Percentiles rank a stretch among this genome's conserved stretches.
phyloP scores from a whole-genome alignment of 1,140 invertebrate species.

The Drosophila auraria region DNA sequence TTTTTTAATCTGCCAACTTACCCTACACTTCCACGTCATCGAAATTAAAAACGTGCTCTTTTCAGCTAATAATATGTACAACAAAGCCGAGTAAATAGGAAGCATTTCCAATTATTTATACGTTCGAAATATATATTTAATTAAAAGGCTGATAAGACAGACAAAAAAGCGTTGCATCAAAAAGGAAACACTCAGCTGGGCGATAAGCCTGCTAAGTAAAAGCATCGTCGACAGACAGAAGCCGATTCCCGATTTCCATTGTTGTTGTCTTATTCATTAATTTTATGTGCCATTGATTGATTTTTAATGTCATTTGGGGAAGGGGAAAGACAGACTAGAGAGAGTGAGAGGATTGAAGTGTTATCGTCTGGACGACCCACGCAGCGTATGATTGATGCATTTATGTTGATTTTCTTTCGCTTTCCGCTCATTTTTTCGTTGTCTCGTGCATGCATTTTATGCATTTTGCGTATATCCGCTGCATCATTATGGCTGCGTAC shows the following conservation, averaged over 20 bases:
- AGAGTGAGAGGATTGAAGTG: slow-evolving; percentile 29
- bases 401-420: slow-evolving; percentile 55
- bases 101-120: slow-evolving; percentile 47
- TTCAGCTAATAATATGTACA: slow-evolving; percentile 49
- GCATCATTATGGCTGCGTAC: slow-evolving; percentile 68
- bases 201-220: slow-evolving; percentile 35
- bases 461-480: slow-evolving; percentile 71
- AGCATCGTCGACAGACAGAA: slow-evolving; percentile 23
- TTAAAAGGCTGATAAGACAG: slow-evolving; percentile 70
- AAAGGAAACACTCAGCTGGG: slow-evolving; percentile 43
- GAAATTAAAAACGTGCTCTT: slow-evolving; percentile 48
- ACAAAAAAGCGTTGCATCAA: slow-evolving; percentile 35
- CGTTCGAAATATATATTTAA: slow-evolving; percentile 49
- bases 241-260: slow-evolving; percentile 36
- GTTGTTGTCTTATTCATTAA: slow-evolving; percentile 67
- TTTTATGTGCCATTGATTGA: slow-evolving; percentile 80
- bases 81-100: slow-evolving; percentile 62
- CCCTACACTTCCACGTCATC: slow-evolving; percentile 17
- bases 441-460: slow-evolving; percentile 72
- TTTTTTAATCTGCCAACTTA: background rate
- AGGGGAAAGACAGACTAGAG: slow-evolving; percentile 2
- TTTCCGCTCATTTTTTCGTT: slow-evolving; percentile 37
- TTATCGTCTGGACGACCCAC: slow-evolving; percentile 65
- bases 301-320: slow-evolving; percentile 75
- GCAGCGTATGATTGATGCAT: slow-evolving; percentile 77